Conservation (phyloP, 2,888 invertebrate species). For the Apocheima hispidaria region DNA sequence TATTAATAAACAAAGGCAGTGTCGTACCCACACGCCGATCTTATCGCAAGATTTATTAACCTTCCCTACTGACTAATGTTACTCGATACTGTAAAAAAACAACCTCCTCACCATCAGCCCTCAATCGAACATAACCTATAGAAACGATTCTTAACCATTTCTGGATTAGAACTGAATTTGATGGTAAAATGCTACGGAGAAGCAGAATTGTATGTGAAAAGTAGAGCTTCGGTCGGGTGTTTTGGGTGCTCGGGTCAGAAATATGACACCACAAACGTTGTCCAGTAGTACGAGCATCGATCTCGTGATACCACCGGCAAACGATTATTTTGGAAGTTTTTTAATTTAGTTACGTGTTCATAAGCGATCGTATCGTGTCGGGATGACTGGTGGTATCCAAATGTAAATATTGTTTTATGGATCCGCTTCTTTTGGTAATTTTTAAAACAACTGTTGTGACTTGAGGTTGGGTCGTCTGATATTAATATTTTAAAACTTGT, state of each 20-base stretch:
- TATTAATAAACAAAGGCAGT: slow-evolving; percentile 57
- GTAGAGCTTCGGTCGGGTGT: neutral
- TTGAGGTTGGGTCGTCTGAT: neutral
- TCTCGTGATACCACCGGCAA: slow-evolving; percentile 43
- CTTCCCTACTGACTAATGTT: slow-evolving; percentile 59
- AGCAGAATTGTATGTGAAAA: slow-evolving; percentile 24
- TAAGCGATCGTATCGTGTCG: slow-evolving; percentile 30
- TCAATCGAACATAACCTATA: neutral
- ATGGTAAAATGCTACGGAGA: neutral
- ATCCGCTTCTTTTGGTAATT: slow-evolving; percentile 15
- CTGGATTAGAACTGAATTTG: too few species aligned
- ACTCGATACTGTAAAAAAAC: slow-evolving; percentile 33
- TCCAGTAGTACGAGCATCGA: slow-evolving; percentile 43
- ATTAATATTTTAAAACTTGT: neutral
- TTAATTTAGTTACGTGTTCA: slow-evolving; percentile 34
- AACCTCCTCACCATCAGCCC: slow-evolving; percentile 11
- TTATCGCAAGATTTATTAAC: slow-evolving; percentile 60
- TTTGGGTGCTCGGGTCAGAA: slow-evolving; percentile 31
- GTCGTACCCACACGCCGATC: slow-evolving; percentile 53
- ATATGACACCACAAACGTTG: slow-evolving; percentile 44
- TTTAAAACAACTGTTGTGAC: slow-evolving; percentile 20
- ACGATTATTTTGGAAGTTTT: slow-evolving; percentile 34
- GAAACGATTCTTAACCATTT: neutral
- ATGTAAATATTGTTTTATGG: slow-evolving; percentile 29
- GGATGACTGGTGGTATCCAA: slow-evolving; percentile 9